These are phyloP conservation scores for Diarsia rubi DNA, from an alignment of 2,888 invertebrate genomes.

Conservation along the genomic window DNA sequence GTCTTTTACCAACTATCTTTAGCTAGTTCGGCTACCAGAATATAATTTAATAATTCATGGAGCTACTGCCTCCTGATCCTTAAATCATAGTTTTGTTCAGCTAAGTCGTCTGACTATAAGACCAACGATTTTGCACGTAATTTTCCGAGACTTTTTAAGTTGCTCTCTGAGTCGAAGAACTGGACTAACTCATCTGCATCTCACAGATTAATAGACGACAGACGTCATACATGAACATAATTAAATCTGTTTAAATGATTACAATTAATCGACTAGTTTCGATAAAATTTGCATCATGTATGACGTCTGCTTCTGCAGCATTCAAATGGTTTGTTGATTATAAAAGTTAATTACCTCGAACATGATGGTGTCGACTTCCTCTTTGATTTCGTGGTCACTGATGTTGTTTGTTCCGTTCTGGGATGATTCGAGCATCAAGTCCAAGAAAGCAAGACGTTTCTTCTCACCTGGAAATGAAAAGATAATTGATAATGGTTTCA, in stretches of 20 bases:
- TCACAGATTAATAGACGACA: not conserved
- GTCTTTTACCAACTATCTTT: not conserved
- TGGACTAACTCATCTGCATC: not conserved
- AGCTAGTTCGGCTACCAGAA: not conserved
- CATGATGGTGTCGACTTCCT: slow-evolving; percentile 97
- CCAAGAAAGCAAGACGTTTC: slow-evolving; percentile 96
- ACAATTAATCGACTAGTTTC: not conserved
- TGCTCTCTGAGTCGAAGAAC: not conserved
- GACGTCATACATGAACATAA: not conserved
- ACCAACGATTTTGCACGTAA: not conserved
- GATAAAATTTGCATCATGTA: not conserved
- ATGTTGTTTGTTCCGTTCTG: slow-evolving; percentile 94
- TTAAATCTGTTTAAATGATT: not conserved
- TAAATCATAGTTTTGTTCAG: not conserved
- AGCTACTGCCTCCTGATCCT: not conserved
- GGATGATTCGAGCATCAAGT: slow-evolving; percentile 96
- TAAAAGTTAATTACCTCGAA: slow-evolving; percentile 92
- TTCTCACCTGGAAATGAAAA: slow-evolving; percentile 91
- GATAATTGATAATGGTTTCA: not conserved
- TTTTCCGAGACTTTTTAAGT: not conserved
- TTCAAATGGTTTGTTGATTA: not conserved
- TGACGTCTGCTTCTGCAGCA: not conserved
- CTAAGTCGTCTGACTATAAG: no score
- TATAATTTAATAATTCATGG: not conserved
- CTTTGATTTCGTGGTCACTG: slow-evolving; percentile 95